Evolutionary conservation across 2,113 vertebrate genomes (phyloP).

Genomic region (Mustela nigripes): DNA sequence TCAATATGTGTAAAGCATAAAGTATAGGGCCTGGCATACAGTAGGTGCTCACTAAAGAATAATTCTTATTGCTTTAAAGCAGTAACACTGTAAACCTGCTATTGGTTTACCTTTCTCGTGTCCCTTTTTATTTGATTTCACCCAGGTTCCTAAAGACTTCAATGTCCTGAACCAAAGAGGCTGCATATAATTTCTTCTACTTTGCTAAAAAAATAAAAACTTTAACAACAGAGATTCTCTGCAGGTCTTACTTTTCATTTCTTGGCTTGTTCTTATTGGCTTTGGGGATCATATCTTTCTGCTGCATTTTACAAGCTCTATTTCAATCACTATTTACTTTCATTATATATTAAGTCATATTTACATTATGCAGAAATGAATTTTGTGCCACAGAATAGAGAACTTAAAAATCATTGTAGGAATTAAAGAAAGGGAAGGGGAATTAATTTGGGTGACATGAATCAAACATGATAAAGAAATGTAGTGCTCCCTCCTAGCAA

Average conservation of each 20-base stretch:
- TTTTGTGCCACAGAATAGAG: conserved; percentile 29
- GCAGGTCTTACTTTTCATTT: background rate
- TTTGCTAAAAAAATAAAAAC: conserved; percentile 42
- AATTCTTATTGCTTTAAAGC: background rate
- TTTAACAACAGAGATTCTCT: background rate
- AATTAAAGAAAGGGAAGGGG: conserved; percentile 1
- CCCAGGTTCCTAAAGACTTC: background rate
- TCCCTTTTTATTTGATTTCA: conserved; percentile 1
- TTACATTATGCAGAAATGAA: conserved; percentile 26
- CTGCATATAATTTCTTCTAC: background rate
- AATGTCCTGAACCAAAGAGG: background rate
- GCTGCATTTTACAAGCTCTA: conserved; percentile 25
- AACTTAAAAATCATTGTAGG: conserved; percentile 6
- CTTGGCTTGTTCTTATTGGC: conserved; percentile 14
- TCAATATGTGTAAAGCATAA: background rate
- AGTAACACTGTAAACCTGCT: background rate
- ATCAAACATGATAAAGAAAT: background rate
- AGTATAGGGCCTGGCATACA: background rate
- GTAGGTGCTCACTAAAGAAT: background rate
- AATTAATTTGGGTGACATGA: background rate
- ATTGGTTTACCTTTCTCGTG: background rate
- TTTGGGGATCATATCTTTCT: conserved; percentile 17
- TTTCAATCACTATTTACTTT: conserved; percentile 62
- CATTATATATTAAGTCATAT: conserved; percentile 51
- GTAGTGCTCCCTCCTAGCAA: background rate